Evolutionary conservation across 2,113 vertebrate species (phyloP).

Genomic region (Hymenochirus boettgeri): DNA sequence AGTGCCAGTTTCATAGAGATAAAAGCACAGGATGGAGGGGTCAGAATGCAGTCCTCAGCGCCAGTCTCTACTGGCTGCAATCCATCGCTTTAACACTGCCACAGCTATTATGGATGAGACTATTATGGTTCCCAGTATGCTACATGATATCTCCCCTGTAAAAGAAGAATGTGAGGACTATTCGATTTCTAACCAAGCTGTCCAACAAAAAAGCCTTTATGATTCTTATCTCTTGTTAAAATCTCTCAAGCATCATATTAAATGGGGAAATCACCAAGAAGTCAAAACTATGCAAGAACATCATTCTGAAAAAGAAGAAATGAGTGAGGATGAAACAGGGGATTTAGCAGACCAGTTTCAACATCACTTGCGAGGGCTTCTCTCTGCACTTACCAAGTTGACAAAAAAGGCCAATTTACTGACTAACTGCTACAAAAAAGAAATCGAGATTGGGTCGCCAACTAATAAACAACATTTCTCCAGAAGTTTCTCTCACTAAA

Average conservation of each 20-base stretch:
- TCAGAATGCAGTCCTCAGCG: conserved; percentile 14
- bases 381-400: conserved; percentile 39
- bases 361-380: conserved; percentile 35
- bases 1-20: not conserved
- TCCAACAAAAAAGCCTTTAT: conserved; percentile 28
- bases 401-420: conserved; percentile 37
- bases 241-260: conserved; percentile 38
- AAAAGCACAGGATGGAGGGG: conserved; percentile 25
- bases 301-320: not conserved
- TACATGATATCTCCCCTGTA: conserved; percentile 20
- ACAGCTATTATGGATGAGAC: conserved; percentile 38
- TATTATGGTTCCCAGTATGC: conserved; percentile 36
- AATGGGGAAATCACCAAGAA: conserved; percentile 27
- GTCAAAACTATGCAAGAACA: not conserved
- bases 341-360: conserved; percentile 35
- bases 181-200: not conserved
- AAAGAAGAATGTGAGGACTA: conserved; percentile 9
- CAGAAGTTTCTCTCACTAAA: conserved; percentile 14
- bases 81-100: conserved; percentile 31
- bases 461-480: not conserved
- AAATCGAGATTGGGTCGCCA: conserved; percentile 7
- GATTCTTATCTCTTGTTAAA: conserved; percentile 38
- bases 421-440: conserved; percentile 38
- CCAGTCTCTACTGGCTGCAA: conserved; percentile 33
- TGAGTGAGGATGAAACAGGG: not conserved